Conservation (phyloP, 2,113 vertebrate genomes). For the Chamaea fasciata region DNA sequence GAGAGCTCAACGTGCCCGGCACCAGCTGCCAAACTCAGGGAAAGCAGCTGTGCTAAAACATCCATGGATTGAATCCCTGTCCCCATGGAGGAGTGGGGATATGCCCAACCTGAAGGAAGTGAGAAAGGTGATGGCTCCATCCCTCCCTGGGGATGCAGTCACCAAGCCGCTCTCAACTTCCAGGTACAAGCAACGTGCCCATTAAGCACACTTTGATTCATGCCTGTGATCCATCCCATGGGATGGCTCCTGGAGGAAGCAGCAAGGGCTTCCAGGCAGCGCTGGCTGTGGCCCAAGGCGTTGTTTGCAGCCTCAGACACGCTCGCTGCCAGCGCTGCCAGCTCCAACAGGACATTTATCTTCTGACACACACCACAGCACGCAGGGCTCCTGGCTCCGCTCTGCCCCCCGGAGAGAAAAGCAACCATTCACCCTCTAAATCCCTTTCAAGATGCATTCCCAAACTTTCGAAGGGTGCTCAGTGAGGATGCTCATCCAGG, state of each 20-base stretch:
- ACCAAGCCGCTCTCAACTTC: not conserved
- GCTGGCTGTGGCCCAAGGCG: not conserved
- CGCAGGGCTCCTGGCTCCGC: not conserved
- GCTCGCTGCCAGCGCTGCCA: not conserved
- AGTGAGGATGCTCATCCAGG: not conserved
- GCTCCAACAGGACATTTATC: not conserved
- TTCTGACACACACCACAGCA: not conserved
- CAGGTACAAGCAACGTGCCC: not conserved
- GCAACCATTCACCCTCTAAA: not conserved
- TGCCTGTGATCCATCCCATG: not conserved
- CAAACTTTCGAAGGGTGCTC: not conserved
- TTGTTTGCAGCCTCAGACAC: not conserved
- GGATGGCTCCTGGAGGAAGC: not conserved
- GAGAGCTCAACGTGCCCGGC: not conserved
- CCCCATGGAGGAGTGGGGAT: accelerated
- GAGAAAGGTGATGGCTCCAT: not conserved
- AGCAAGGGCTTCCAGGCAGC: not conserved
- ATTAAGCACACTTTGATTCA: accelerated
- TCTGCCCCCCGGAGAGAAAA: not conserved
- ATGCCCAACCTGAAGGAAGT: accelerated
- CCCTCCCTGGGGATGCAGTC: not conserved
- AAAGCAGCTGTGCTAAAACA: not conserved
- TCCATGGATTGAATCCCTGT: accelerated
- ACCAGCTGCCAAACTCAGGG: not conserved
- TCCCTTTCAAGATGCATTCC: not conserved